Conservation (phyloP, 2,888 invertebrate species). For the Melinaea menophilus region DNA sequence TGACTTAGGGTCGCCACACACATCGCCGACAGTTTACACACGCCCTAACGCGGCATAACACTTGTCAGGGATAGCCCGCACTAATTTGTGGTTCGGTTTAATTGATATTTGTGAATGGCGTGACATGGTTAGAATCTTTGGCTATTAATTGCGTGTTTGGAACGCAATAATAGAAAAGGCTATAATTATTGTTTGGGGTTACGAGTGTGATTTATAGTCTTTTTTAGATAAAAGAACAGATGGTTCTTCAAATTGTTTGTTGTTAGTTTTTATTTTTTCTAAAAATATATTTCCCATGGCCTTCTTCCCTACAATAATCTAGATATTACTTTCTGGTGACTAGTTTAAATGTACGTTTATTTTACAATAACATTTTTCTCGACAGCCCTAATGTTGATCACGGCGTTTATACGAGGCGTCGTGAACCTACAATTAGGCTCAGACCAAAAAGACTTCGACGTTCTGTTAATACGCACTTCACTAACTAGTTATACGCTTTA, state of each 20-base stretch:
- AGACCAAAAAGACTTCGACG: slow-evolving; percentile 57
- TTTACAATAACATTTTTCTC: too few relatives aligned
- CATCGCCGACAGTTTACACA: slow-evolving; percentile 66
- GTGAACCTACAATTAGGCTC: slow-evolving; percentile 75
- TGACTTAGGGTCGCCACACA: slow-evolving; percentile 76
- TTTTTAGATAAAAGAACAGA: not conserved
- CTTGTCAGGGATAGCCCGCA: slow-evolving; percentile 31
- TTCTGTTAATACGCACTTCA: slow-evolving; percentile 67
- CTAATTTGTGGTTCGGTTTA: slow-evolving; percentile 25
- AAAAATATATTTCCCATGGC: too few relatives aligned
- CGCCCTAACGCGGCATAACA: slow-evolving; percentile 33
- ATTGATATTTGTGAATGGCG: slow-evolving; percentile 20
- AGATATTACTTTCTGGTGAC: too few relatives aligned
- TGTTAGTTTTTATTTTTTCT: too few relatives aligned
- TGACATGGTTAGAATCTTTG: slow-evolving; percentile 14
- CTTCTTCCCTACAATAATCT: too few relatives aligned
- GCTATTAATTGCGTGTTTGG: slow-evolving; percentile 14
- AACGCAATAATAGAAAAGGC: too few relatives aligned
- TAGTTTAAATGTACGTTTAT: too few relatives aligned
- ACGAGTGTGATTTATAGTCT: slow-evolving; percentile 7
- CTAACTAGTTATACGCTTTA: slow-evolving; percentile 59
- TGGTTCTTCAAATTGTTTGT: too few relatives aligned
- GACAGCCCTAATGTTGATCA: slow-evolving; percentile 56
- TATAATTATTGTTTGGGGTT: too few relatives aligned
- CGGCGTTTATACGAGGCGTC: slow-evolving; percentile 64